A percentile compares a stretch with the other conserved stretches of the same genome.
Conservation (phyloP, 2,888 invertebrate genomes). For the Plebejus anna region DNA sequence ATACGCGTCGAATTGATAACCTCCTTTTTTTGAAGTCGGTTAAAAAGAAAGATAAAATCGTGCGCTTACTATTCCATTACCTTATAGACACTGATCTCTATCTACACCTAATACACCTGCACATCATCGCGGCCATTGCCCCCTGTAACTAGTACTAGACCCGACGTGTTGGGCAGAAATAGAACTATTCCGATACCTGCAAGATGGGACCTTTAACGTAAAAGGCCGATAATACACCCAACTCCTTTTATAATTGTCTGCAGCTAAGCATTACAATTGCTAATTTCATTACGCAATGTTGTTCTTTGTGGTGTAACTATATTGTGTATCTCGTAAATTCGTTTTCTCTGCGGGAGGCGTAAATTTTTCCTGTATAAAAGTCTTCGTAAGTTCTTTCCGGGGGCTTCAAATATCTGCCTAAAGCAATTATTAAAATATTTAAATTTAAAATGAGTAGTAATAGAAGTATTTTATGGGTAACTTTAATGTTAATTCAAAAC, state of each 20-base stretch:
- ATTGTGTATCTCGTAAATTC: no score
- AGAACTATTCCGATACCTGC: constrained; percentile 20
- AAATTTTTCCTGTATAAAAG: no score
- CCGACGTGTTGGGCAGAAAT: constrained; percentile 29
- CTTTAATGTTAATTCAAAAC: no score
- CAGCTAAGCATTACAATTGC: not conserved
- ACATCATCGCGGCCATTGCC: constrained; percentile 24
- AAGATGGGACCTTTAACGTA: not conserved
- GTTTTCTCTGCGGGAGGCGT: no score
- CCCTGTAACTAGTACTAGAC: constrained; percentile 27
- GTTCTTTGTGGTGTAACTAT: not conserved
- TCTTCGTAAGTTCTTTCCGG: no score
- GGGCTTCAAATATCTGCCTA: no score
- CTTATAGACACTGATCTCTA: not conserved
- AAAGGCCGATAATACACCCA: not conserved
- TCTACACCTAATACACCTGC: not conserved
- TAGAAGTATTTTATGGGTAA: no score
- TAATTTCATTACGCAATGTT: not conserved
- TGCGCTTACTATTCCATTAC: not conserved
- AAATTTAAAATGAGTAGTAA: no score
- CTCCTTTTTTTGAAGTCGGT: no score
- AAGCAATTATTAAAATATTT: no score
- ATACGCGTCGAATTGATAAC: no score
- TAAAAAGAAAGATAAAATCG: no score
- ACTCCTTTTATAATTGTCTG: not conserved